Evolutionary conservation across 1,140 invertebrate species (phyloP), one percentile per base, ranked within the genome.

Genomic region (Teleogryllus occipitalis): DNA sequence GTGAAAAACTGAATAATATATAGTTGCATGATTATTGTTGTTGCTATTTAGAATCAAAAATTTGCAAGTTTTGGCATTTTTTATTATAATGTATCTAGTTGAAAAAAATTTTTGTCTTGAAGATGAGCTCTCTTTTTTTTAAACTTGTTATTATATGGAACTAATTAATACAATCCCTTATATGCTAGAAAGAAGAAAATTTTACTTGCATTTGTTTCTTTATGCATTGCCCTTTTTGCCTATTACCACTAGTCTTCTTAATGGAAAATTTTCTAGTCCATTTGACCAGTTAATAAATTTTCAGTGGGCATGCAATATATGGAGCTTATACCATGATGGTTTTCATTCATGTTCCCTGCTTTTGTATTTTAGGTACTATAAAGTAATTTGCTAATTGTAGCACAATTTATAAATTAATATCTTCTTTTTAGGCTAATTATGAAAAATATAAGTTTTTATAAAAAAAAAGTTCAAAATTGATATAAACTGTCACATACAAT

Each of bases 1-100:
- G 22, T 77, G 18, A 21, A n/a, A 77, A 49, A 48, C 22, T 48
- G 15, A 21, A 46, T 47, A 21, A 77, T 77, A 48, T 48, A 54
- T 77, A 77, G 76, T 77, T 77, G 47, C 76, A 77, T 77, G 47
- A 48, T 77, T 21, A 54, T 77, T 77, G 76, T 77, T 77, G 76
- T n/a, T 49, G 48, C 22, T 77, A 77, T n/a, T 21, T 77, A 48
- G 48, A 47, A 7, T n/a, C 22, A 7, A 54, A 46, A 15, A 77
- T 47, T 47, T 48, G 22, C 48, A 48, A 47, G 46, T 48, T 77
- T 77, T 77, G 76, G 76, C 76, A 77, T 77, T 77, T 22, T 39
- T 54, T 77, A 77, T 77, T 77, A 77, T 77, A 8, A 48, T 77
- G 12, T 77, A 77, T 77, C 21, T 48, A 12, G 47, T 15, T 21